These are phyloP conservation scores for Corythornis leucogaster DNA, from an alignment of 2,797 vertebrate genomes.

Conservation along the genomic window DNA sequence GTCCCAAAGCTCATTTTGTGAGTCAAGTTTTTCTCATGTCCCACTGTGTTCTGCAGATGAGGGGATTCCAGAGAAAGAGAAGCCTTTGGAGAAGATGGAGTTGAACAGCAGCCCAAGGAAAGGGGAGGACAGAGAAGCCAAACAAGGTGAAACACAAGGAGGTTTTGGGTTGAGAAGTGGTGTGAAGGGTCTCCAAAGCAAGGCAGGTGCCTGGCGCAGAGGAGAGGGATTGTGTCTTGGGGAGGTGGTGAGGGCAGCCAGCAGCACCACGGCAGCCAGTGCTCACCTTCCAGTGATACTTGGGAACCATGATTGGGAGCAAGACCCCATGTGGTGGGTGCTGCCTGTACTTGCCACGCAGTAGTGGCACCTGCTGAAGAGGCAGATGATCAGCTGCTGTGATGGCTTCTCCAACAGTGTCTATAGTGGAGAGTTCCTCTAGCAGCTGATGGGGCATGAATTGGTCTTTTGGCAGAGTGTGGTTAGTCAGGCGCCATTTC, in stretches of 20 bases:
- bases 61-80: conserved; percentile 80
- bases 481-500: neutral
- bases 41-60: conserved; percentile 76
- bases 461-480: accelerated
- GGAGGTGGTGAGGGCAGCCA: neutral
- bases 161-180: neutral
- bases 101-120: conserved; percentile 73
- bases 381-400: neutral
- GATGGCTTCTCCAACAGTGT: neutral
- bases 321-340: neutral
- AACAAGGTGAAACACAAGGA: conserved; percentile 80
- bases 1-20: neutral
- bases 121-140: conserved; percentile 85
- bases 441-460: neutral
- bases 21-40: neutral
- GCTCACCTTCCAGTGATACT: neutral
- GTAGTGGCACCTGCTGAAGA: neutral
- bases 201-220: neutral
- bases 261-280: neutral
- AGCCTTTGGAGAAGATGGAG: conserved; percentile 82
- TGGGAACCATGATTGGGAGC: accelerated
- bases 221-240: accelerated
- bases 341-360: neutral
- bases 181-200: neutral
- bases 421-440: neutral